Base-by-base conservation (phyloP, 2,797 vertebrate genomes). In the Pangasius krempfi region DNA sequence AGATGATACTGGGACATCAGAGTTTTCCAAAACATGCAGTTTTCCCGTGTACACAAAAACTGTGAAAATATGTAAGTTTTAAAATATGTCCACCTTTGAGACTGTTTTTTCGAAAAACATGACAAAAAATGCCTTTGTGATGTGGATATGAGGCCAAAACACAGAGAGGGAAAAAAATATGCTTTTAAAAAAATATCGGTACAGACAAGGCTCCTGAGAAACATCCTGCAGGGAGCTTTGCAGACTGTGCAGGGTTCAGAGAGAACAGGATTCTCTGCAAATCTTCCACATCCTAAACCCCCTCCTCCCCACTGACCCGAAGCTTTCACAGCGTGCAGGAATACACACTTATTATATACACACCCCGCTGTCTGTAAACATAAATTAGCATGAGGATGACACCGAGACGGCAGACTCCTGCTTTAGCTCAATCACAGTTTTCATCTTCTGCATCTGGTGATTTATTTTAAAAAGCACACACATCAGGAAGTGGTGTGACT, bases 321-420 rank as follows among this genome's bases (percentile, higher is more conserved):
- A 87, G 54, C 54, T 87, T 87, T 56, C 81, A 88, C 85, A 70
- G 80, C 40, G 7, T 81, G 84, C n/a, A 85, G 66, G 81, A 88
- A 90, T 82, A 89, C 79, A 85, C 89, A 79, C 82, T 72, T n/a
- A 84, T 88, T 88, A 87, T 84, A 91, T 90, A 92, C 86, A 88
- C 90, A 89, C 56, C 72, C 54, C 33, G 72, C 47, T 73, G 78
- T 85, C 90, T 75, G 86, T 90, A 90, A 91, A 91, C 70, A 58
- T 91, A 87, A 90, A 91, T 91, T 90, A 91, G 85, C 83, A 72
- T 37, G 56, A 76, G 82, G 54, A 72, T 84, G 84, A 88, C 90
- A 88, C 82, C n/a, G 86, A 86, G 30, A 70, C 50, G 20, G 85
- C 33, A 54, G 47, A n/a, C 70, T 86, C 22, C 44, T 40, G 33